Percentiles rank a stretch among this genome's conserved stretches.
phyloP scores from a whole-genome alignment of 2,113 vertebrate species.

The Empidonax alnorum region DNA sequence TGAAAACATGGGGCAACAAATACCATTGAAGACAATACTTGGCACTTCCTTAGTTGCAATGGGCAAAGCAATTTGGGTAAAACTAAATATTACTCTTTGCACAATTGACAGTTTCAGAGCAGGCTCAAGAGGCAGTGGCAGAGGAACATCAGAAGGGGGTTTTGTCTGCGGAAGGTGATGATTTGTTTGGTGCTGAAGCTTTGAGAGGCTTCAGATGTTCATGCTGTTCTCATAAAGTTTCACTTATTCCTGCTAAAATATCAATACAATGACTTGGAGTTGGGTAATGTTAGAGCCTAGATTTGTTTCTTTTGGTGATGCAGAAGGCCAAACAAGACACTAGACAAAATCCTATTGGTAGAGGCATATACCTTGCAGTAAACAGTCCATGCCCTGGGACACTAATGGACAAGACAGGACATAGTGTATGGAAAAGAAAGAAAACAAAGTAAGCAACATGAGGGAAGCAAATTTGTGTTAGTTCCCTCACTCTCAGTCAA shows the following conservation, averaged over 20 bases:
- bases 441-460: rapidly evolving
- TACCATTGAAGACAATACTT: background rate
- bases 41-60: background rate
- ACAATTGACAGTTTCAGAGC: background rate
- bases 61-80: background rate
- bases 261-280: background rate
- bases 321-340: background rate
- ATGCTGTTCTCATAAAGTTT: background rate
- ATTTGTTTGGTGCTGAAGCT: background rate
- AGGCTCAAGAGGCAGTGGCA: background rate
- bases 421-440: background rate
- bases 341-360: background rate
- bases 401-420: background rate
- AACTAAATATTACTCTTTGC: background rate
- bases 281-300: background rate
- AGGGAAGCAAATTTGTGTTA: background rate
- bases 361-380: background rate
- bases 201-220: background rate
- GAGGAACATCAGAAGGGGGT: background rate
- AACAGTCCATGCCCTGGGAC: background rate
- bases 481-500: background rate
- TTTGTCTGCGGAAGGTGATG: background rate
- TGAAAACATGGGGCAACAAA: background rate
- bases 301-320: background rate
- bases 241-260: background rate